Base-by-base conservation (phyloP, 1,140 invertebrate species). In the Acromyrmex echinatior region DNA sequence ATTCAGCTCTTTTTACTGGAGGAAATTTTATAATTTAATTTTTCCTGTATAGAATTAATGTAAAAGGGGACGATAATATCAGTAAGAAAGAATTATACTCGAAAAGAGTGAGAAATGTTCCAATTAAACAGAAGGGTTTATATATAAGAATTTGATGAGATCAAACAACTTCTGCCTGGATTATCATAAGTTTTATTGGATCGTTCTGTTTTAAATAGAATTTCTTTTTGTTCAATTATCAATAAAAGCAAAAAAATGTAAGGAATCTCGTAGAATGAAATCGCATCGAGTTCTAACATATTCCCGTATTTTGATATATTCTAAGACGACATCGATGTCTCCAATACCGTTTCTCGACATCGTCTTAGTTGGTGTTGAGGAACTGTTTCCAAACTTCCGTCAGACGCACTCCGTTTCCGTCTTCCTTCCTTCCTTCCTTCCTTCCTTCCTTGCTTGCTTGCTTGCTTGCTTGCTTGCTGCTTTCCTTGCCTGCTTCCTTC, bases 341-440 rank as follows among this genome's bases (percentile, higher is more conserved):
- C 31, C 60, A 76, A 58, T 60, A n/a, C 28, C 9, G n/a, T 84
- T 62, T 35, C 80, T 82, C 25, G 4, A 76, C 58, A n/a, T 62
- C 70, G 62, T 84, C 25, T 25, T 56, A 60, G 68, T 82, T 49
- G 25, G 58, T 14, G 56, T 25, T 35, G 10, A 60, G 56, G 49
- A 62, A 84, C 39, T 58, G 70, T 62, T 74, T 74, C 58, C n/a
- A 74, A 84, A 84, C 80, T 84, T 84, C 70, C 80, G 66, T 49
- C 21, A 62, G 80, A 21, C 25, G 39, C 39, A 74, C 70, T 84
- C 80, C 39, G 35, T 84, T 58, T 35, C 68, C 35, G 4, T 25
- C 21, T 79, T 31, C 71, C 81, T 77, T 78, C 82, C 82, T 78
- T 78, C 74, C 80, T 77, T 49, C 71, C 81, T 77, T 78, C 82